Conservation (phyloP, 2,888 invertebrate genomes). For the Eugnorisma glareosa region DNA sequence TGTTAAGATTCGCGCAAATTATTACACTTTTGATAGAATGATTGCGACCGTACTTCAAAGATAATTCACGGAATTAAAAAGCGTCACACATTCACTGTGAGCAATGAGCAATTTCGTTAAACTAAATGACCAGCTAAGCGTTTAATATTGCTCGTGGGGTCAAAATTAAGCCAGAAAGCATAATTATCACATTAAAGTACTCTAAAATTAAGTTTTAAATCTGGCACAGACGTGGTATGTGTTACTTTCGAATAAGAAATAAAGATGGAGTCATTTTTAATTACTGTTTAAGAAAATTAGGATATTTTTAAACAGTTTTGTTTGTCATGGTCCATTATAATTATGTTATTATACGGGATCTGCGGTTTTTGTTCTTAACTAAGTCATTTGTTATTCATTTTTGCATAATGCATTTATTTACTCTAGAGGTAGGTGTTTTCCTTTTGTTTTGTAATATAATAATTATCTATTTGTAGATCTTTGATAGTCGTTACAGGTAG, state of each 20-base stretch:
- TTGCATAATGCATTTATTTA: background rate
- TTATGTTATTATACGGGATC: background rate
- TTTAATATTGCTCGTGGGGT: constrained; percentile 38
- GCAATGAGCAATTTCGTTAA: constrained; percentile 71
- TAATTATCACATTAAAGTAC: constrained; percentile 45
- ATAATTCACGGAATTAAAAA: constrained; percentile 52
- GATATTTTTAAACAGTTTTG: background rate
- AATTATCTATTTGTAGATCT: background rate
- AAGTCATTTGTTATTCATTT: background rate
- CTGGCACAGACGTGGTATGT: constrained; percentile 7
- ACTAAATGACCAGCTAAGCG: constrained; percentile 63
- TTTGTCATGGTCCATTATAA: constrained; percentile 4
- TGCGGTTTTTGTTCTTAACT: background rate
- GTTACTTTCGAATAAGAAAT: constrained; percentile 40
- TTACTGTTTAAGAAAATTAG: constrained; percentile 10
- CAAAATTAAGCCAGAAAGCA: constrained; percentile 49
- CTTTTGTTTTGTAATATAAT: background rate
- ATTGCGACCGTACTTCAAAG: background rate
- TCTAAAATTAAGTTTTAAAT: constrained; percentile 33
- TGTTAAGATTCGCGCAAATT: background rate
- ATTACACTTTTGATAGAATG: background rate
- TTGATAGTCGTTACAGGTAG: background rate
- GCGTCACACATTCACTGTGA: constrained; percentile 56
- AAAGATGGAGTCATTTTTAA: constrained; percentile 18
- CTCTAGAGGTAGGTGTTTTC: background rate